Evolutionary conservation across 2,888 invertebrate species (phyloP).

Genomic region (Lucinisca nassula): DNA sequence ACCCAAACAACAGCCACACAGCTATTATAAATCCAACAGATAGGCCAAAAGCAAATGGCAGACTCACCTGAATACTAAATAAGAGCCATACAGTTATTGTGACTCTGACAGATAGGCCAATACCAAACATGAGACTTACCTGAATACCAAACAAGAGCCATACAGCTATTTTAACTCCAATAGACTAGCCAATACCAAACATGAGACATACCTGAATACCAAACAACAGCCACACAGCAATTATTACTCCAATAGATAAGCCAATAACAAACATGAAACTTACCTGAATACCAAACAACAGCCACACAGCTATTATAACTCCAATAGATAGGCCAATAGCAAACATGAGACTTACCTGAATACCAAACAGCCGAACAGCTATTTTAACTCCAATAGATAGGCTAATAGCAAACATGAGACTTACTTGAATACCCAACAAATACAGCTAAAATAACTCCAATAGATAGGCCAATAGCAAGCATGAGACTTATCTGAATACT

Average conservation of each 20-base stretch:
- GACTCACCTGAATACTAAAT: too few species aligned
- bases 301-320: conserved; percentile 97
- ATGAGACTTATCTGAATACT: too few species aligned
- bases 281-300: conserved; percentile 96
- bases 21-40: conserved; percentile 97
- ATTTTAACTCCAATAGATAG: conserved; percentile 93
- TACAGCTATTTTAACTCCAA: conserved; percentile 97
- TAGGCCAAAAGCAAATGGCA: conserved; percentile 96
- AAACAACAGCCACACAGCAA: too few species aligned
- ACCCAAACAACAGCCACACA: conserved; percentile 95
- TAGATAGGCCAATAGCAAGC: conserved; percentile 96
- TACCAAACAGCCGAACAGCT: too few species aligned
- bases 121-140: too few species aligned
- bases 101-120: too few species aligned
- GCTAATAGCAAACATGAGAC: conserved; percentile 90
- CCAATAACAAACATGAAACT: too few species aligned
- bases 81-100: too few species aligned
- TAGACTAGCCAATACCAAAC: conserved; percentile 95
- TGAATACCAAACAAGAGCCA: too few species aligned
- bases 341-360: too few species aligned
- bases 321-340: conserved; percentile 97
- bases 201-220: too few species aligned
- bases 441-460: conserved; percentile 97
- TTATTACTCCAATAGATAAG: too few species aligned
- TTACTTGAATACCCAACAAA: conserved; percentile 96